Evolutionary conservation across 2,113 vertebrate genomes (phyloP), one percentile per base, ranked within the genome.

Genomic region (Nothocercus julius): DNA sequence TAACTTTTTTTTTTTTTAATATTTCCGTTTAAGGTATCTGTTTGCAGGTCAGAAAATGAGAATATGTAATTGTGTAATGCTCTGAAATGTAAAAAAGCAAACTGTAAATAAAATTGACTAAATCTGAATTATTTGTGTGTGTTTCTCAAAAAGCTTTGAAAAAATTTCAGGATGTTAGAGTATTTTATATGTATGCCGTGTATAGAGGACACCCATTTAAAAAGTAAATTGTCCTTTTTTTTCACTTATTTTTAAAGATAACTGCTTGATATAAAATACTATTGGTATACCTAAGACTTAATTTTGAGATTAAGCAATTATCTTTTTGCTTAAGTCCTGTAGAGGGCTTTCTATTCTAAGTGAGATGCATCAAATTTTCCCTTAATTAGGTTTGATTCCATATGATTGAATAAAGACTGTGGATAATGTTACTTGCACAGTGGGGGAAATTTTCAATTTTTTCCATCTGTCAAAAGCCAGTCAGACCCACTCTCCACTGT

Each of bases 1-100:
- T 97, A 97, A 97, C 97, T 98, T 97, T 96, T 87, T 68, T 87
- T 68, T 96, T 97, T 89, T 85, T 67, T 96, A 95, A 95, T 83
- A 97, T 98, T 98, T 98, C 98, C 98, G 58, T 98, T 98, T 98
- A 98, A 98, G 98, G 98, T 98, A 98, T 99, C 99, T 99, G 99
- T 99, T 99, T 99, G 99, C 99, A 99, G 99, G 98, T 99, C 98
- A 99, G 99, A 99, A 99, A 99, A 98, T 98, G 97, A 98, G 97
- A 98, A 98, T 97, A 97, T 98, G 98, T 98, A 98, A 98, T 98
- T 98, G 98, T 98, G 97, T 98, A 98, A 98, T 98, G 98, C 97
- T 98, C 96, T 98, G 98, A 98, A 98, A 98, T 98, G 98, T 98
- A 98, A 92, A 98, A 97, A 93, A 95, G 51, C 89, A 73, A 97